These are phyloP conservation scores for Apocheima hispidaria DNA, from an alignment of 2,888 invertebrate genomes.

Conservation along the genomic window DNA sequence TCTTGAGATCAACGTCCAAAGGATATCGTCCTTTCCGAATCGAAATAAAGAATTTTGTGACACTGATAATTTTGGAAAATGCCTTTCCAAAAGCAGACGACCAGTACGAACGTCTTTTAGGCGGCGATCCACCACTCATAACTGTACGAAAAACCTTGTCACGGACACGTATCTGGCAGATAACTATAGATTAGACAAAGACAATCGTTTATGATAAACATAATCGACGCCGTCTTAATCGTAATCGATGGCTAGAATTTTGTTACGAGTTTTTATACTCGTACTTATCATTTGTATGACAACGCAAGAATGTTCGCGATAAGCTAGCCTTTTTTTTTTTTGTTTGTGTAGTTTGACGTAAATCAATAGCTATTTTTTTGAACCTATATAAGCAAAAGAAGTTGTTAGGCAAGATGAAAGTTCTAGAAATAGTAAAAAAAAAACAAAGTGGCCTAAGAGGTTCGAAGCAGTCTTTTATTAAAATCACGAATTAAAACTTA, in stretches of 20 bases:
- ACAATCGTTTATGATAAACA: slow-evolving; percentile 58
- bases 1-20: slow-evolving; percentile 9
- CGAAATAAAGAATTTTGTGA: slow-evolving; percentile 33
- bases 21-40: slow-evolving; percentile 28
- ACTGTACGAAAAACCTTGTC: slow-evolving; percentile 50
- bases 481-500: too few relatives aligned
- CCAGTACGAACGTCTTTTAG: slow-evolving; percentile 44
- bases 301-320: slow-evolving; percentile 13
- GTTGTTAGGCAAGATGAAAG: too few relatives aligned
- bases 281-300: slow-evolving; percentile 24
- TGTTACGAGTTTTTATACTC: slow-evolving; percentile 15
- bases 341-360: not conserved
- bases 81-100: slow-evolving; percentile 30
- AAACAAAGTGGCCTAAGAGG: too few relatives aligned
- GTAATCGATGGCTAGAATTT: slow-evolving; percentile 41
- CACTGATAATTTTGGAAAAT: slow-evolving; percentile 36
- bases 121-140: slow-evolving; percentile 50
- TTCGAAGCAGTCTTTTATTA: too few relatives aligned
- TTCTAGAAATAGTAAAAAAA: too few relatives aligned
- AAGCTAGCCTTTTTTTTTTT: not conserved
- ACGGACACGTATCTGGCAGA: slow-evolving; percentile 47
- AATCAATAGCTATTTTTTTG: too few relatives aligned
- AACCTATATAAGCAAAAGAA: not conserved
- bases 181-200: slow-evolving; percentile 60
- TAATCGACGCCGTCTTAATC: slow-evolving; percentile 56